Evolutionary conservation across 1,140 invertebrate species (phyloP).

Genomic region (Himalopsyche phryganea): DNA sequence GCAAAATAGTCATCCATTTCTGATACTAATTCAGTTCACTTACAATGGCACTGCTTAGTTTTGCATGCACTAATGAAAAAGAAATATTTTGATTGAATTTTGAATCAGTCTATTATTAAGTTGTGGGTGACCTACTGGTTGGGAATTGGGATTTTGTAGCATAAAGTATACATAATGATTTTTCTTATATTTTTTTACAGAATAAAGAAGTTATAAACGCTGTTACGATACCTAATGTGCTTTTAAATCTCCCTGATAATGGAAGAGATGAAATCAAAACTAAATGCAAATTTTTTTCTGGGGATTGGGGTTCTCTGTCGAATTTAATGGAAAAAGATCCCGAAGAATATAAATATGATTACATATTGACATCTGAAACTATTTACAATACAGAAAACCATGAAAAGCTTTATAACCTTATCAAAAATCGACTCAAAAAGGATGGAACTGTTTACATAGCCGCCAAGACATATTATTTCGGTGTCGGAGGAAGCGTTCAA

Average conservation of each 20-base stretch:
- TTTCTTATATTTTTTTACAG: constrained; percentile 55
- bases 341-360: constrained; percentile 64
- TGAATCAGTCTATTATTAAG: too few species aligned
- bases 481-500: constrained; percentile 76
- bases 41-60: too few species aligned
- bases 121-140: too few species aligned
- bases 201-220: constrained; percentile 71
- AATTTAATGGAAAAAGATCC: constrained; percentile 44
- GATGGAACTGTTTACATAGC: constrained; percentile 69
- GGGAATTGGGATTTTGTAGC: too few species aligned
- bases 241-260: constrained; percentile 61
- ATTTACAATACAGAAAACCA: constrained; percentile 85
- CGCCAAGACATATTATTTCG: constrained; percentile 87
- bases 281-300: constrained; percentile 68
- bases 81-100: too few species aligned
- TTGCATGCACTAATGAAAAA: too few species aligned
- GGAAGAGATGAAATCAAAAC: constrained; percentile 47
- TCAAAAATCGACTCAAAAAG: constrained; percentile 63
- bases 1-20: too few species aligned
- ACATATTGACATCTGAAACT: constrained; percentile 86
- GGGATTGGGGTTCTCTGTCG: constrained; percentile 74
- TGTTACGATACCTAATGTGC: constrained; percentile 75
- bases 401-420: constrained; percentile 66
- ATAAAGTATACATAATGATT: too few species aligned
- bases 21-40: too few species aligned